A percentile compares a stretch with the other conserved stretches of the same genome.
Evolutionary conservation across 2,797 vertebrate species (phyloP).

Genomic region (Pelochelys cantorii): DNA sequence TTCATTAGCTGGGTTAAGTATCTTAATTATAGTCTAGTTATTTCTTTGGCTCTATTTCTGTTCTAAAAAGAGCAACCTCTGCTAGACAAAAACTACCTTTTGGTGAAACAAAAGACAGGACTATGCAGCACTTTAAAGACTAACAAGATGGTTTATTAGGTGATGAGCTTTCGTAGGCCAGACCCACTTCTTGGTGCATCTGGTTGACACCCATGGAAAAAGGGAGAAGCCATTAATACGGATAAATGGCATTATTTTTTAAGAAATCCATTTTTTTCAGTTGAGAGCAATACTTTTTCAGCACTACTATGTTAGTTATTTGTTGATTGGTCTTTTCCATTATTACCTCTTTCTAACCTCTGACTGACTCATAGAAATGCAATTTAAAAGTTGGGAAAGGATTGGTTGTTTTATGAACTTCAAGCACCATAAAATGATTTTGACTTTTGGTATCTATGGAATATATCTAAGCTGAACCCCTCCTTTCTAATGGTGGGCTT

Average conservation of each 20-base stretch:
- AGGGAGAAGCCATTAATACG: background rate
- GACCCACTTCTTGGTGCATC: too few species aligned
- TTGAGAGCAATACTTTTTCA: background rate
- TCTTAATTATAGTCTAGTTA: background rate
- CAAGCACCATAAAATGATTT: background rate
- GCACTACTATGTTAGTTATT: background rate
- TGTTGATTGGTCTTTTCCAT: background rate
- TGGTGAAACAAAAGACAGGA: too few species aligned
- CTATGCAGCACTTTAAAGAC: too few species aligned
- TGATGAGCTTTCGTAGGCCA: too few species aligned
- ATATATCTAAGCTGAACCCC: background rate
- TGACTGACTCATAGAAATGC: background rate
- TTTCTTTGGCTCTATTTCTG: background rate
- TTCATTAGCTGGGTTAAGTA: background rate
- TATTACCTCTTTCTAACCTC: background rate
- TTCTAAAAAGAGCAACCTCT: rapidly evolving
- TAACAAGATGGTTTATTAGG: too few species aligned
- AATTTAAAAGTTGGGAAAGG: background rate
- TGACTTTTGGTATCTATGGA: background rate
- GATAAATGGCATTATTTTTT: background rate
- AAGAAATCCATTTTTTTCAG: background rate
- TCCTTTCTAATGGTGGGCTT: background rate
- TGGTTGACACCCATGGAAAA: background rate
- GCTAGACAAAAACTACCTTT: background rate
- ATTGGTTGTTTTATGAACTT: background rate